Percentiles rank a stretch among this genome's conserved stretches.
Conservation (phyloP, 2,888 invertebrate species). For the Oasisia sp. region DNA sequence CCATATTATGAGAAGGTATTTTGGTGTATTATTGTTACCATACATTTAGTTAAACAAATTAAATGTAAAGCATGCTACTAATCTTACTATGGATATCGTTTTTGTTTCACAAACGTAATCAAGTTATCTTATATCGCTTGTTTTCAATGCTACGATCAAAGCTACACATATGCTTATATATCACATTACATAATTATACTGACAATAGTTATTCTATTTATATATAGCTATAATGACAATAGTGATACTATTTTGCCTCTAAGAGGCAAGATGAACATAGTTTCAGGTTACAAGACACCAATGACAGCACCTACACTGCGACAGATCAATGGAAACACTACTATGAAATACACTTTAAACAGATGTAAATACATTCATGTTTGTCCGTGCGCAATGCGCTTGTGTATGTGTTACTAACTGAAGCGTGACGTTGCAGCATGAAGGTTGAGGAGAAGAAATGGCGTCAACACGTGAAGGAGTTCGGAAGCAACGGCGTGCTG, state of each 20-base stretch:
- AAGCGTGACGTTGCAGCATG: conserved; percentile 50
- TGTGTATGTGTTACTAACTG: background rate
- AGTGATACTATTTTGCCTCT: too few species aligned
- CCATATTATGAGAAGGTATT: background rate
- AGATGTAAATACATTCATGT: background rate
- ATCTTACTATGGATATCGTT: too few species aligned
- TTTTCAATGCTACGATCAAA: too few species aligned
- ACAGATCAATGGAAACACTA: background rate
- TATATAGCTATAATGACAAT: too few species aligned
- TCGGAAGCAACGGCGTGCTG: conserved; percentile 59
- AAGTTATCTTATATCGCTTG: too few species aligned
- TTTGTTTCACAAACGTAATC: too few species aligned
- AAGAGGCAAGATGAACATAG: too few species aligned
- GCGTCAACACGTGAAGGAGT: conserved; percentile 60
- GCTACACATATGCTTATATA: too few species aligned
- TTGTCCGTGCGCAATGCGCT: background rate
- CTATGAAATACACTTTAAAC: background rate
- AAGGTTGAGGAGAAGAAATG: conserved; percentile 59
- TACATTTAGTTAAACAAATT: background rate
- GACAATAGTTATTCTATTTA: too few species aligned
- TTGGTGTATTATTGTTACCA: background rate
- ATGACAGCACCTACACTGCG: background rate
- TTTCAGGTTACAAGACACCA: too few species aligned
- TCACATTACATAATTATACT: too few species aligned
- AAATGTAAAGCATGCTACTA: background rate